Conservation (phyloP, 64 coral and sea anemone genomes). For the Orbicella faveolata region DNA sequence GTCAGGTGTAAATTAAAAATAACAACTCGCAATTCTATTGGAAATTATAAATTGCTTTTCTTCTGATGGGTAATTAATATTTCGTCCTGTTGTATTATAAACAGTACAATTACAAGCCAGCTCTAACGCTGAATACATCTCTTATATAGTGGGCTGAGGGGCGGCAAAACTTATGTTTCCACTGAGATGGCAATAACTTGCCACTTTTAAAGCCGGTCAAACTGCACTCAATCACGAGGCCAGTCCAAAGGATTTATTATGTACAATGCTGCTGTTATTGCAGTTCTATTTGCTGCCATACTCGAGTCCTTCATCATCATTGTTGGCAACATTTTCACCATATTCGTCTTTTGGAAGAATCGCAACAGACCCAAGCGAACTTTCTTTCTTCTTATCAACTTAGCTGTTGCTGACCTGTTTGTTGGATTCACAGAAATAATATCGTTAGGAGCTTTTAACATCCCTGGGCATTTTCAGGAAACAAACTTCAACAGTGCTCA, state of each 20-base stretch:
- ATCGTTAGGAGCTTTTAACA: background rate
- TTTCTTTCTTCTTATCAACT: conserved; percentile 6
- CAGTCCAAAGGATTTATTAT: background rate
- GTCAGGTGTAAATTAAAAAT: too few species aligned
- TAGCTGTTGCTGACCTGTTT: background rate
- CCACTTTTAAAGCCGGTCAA: too few species aligned
- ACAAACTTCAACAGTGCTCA: background rate
- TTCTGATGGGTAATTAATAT: too few species aligned
- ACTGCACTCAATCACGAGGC: too few species aligned
- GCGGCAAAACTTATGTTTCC: too few species aligned
- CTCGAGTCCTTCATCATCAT: background rate
- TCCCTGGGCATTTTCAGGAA: background rate
- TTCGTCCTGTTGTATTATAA: too few species aligned
- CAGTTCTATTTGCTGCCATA: background rate
- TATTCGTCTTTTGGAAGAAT: background rate
- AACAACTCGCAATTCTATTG: too few species aligned
- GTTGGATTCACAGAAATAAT: background rate
- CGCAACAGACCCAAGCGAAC: background rate
- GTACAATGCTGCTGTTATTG: background rate
- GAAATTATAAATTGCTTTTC: too few species aligned
- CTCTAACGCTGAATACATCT: too few species aligned
- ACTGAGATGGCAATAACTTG: too few species aligned
- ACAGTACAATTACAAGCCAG: too few species aligned
- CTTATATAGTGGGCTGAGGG: too few species aligned
- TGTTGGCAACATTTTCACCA: background rate